Conservation (phyloP, 2,113 vertebrate genomes). For the Ictidomys tridecemlineatus region DNA sequence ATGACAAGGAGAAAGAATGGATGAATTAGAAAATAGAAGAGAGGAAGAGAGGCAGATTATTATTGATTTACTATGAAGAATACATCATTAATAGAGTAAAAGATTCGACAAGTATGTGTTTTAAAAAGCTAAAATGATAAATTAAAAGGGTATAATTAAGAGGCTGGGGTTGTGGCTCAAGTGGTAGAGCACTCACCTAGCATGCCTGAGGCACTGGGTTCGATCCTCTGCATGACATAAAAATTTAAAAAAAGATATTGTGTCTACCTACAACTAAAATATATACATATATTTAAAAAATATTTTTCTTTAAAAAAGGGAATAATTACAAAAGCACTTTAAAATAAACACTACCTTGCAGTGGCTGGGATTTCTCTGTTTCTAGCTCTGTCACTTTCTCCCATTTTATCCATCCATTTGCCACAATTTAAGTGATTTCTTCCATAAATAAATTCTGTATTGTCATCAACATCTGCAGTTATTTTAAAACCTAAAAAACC, state of each 20-base stretch:
- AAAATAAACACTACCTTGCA: conserved; percentile 87
- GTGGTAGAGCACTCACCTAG: too few relatives aligned
- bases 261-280: too few relatives aligned
- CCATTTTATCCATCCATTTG: conserved; percentile 99
- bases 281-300: too few relatives aligned
- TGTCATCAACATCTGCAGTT: conserved; percentile 88
- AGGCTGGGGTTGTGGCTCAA: too few relatives aligned
- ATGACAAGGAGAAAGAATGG: background rate
- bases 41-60: background rate
- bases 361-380: conserved; percentile 97
- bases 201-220: too few relatives aligned
- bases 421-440: conserved; percentile 98
- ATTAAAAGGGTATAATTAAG: too few relatives aligned
- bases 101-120: background rate
- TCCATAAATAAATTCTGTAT: conserved; percentile 95
- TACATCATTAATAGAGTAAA: background rate
- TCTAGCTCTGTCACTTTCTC: conserved; percentile 93
- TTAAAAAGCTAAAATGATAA: background rate
- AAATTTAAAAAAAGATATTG: too few relatives aligned
- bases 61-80: background rate
- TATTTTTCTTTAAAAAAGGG: too few relatives aligned
- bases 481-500: conserved; percentile 92
- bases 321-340: background rate
- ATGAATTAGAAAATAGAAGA: background rate
- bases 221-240: too few relatives aligned